Evolutionary conservation across 2,888 invertebrate species (phyloP).

Genomic region (Aporophyla nigra): DNA sequence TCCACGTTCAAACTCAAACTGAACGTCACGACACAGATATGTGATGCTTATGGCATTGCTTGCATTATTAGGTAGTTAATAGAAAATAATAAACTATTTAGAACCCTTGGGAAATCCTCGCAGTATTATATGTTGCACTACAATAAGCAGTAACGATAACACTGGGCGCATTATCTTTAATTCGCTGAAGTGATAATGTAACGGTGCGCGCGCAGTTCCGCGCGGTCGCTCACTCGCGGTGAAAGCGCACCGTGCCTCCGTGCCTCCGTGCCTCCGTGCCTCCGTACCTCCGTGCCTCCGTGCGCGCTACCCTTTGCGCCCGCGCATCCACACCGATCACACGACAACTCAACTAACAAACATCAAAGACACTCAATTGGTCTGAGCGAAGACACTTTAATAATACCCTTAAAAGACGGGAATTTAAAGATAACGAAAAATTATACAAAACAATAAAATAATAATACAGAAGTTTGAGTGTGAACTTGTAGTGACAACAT

Average conservation of each 20-base stretch:
- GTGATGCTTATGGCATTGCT: too few species aligned
- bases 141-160: conserved; percentile 33
- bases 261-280: not conserved
- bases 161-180: conserved; percentile 43
- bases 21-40: not conserved
- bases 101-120: conserved; percentile 2
- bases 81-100: not conserved
- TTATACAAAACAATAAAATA: not conserved
- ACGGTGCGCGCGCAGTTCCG: conserved; percentile 20
- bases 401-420: not conserved
- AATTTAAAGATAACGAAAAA: not conserved
- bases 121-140: conserved; percentile 11
- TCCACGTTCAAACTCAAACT: not conserved
- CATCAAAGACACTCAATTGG: not conserved
- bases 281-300: conserved; percentile 8
- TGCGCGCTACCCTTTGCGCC: conserved; percentile 30
- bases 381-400: too few species aligned
- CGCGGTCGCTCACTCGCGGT: conserved; percentile 31
- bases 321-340: conserved; percentile 11
- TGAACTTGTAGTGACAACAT: not conserved
- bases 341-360: not conserved
- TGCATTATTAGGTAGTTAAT: not conserved
- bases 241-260: conserved; percentile 34
- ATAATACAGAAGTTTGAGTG: not conserved
- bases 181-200: conserved; percentile 47